Evolutionary conservation across 2,113 vertebrate species (phyloP), one percentile per base, ranked within the genome.

Genomic region (Marmota monax): DNA sequence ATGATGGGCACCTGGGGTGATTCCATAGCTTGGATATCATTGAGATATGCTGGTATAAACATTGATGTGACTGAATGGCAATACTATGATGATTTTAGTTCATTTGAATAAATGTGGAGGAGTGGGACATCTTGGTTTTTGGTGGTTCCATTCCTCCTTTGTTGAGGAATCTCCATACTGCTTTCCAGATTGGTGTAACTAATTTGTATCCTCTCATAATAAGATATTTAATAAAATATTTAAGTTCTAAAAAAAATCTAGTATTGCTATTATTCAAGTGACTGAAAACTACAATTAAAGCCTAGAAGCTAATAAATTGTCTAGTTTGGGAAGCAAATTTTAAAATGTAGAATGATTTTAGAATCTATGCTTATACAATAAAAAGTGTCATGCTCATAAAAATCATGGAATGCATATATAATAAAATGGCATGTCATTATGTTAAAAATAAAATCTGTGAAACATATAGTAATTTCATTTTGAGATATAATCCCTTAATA

Each of bases 291-390:
- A 5, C 27, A 74, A 34, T 42, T 17, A 78, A 70, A 80, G 56
- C 65, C 69, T 63, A 70, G 9, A 16, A 94, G 7, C 1, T 63
- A 88, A 79, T 79, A 48, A 42, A 63, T 18, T 74, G 9, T n/a
- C 27, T 93, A 84, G 18, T 58, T 7, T 80, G 17, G 7, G n/a
- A 69, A 92, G 8, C 8, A 90, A 82, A 76, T 70, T 7, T 14
- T 92, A 56, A 45, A 16, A 78, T 90, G 56, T 56, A 78, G 29
- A 86, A 58, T 86, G 22, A 87, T 94, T 94, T 84, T 11, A 84
- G 39, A 84, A 84, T 56, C 6, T 87, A 48, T 69, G 27, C 10
- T 90, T 70, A 79, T 74, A 58, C 1, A 77, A 53, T 73, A 65
- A 65, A 74, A 93, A 61, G 14, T 73, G 20, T 12, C 16, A 88